Conservation (phyloP, 1,140 invertebrate genomes). For the Trichoplusia ni region DNA sequence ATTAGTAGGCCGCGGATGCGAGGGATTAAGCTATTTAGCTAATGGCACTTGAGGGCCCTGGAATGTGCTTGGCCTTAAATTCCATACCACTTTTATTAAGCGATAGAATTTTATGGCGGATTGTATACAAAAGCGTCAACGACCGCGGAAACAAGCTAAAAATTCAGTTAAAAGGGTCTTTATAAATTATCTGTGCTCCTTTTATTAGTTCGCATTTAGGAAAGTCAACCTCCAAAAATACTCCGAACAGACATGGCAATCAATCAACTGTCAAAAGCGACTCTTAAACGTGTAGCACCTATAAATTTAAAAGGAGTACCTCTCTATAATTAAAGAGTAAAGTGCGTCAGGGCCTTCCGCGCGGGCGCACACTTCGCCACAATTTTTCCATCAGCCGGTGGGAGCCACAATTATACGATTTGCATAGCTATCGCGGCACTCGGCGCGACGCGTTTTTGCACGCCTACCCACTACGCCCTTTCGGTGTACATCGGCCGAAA, state of each 20-base stretch:
- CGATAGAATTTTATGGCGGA: constrained; percentile 12
- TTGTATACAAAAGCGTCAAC: background rate
- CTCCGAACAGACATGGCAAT: too few relatives aligned
- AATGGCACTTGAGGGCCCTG: constrained; percentile 13
- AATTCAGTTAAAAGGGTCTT: too few relatives aligned
- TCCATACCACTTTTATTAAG: constrained; percentile 10
- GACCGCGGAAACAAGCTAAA: too few relatives aligned
- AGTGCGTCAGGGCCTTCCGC: constrained; percentile 12
- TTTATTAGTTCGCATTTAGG: too few relatives aligned
- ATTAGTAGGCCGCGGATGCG: constrained; percentile 25
- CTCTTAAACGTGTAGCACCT: too few relatives aligned
- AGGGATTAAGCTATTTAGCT: constrained; percentile 27
- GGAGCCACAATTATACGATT: constrained; percentile 55
- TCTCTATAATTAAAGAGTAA: constrained; percentile 8
- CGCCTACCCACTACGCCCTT: constrained; percentile 27
- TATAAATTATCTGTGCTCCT: too few relatives aligned
- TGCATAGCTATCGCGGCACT: constrained; percentile 49
- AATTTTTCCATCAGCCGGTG: constrained; percentile 32
- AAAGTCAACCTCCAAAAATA: too few relatives aligned
- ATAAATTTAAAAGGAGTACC: background rate
- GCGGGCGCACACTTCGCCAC: constrained; percentile 27
- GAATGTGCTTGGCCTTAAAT: constrained; percentile 6
- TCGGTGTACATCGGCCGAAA: constrained; percentile 10
- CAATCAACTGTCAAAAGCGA: too few relatives aligned
- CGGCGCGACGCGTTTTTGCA: constrained; percentile 41